A percentile compares a stretch with the other conserved stretches of the same genome.
phyloP scores from a whole-genome alignment of 2,888 invertebrate genomes.

The Limnephilus lunatus region DNA sequence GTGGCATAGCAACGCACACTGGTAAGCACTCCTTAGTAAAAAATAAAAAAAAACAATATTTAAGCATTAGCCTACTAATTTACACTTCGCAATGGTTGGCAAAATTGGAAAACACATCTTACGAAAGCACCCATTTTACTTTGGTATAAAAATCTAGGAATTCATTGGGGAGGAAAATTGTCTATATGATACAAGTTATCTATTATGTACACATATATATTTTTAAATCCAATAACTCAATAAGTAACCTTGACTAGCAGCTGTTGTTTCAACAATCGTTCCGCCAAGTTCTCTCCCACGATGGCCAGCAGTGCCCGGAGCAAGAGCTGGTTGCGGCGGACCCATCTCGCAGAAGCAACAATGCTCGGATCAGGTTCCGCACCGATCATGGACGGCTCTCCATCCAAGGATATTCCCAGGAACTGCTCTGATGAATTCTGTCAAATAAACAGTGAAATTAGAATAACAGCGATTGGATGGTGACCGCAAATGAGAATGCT shows the following conservation, averaged over 20 bases:
- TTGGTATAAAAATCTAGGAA: background rate
- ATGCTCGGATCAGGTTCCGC: slow-evolving; percentile 78
- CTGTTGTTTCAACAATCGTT: slow-evolving; percentile 90
- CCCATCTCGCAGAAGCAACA: slow-evolving; percentile 84
- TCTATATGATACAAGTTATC: background rate
- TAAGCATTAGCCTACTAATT: background rate
- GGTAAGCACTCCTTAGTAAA: too few relatives aligned
- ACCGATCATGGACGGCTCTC: slow-evolving; percentile 70
- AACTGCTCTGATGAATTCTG: slow-evolving; percentile 71
- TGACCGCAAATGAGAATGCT: background rate
- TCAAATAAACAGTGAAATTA: slow-evolving; percentile 18
- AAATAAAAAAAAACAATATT: background rate
- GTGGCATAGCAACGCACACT: too few relatives aligned
- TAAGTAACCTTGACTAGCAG: slow-evolving; percentile 85
- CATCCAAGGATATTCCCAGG: slow-evolving; percentile 74
- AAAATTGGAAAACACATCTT: background rate
- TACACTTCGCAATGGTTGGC: background rate
- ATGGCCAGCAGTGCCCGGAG: slow-evolving; percentile 91
- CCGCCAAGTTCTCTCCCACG: slow-evolving; percentile 88
- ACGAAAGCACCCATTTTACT: background rate
- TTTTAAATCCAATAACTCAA: background rate
- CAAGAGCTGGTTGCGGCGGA: slow-evolving; percentile 89
- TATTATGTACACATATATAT: background rate
- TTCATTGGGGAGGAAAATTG: background rate
- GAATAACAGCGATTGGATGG: background rate